Evolutionary conservation across 53 echinoderm and acorn worm species (phyloP), one percentile per base, ranked within the genome.

Genomic region (Paelopatides confundens): DNA sequence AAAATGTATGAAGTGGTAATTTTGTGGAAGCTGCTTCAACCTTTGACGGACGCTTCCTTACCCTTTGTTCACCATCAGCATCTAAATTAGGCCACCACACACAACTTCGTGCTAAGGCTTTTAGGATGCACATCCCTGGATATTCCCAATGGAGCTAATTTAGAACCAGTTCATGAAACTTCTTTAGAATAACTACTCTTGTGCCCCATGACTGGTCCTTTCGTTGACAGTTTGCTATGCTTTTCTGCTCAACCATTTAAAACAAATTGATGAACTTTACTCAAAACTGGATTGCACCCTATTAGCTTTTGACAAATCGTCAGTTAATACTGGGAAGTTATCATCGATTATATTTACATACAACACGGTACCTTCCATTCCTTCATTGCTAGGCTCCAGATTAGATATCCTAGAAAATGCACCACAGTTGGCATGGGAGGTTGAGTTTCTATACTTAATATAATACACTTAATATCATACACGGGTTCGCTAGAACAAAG

Each of bases 21-120:
- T 71, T 87, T 31, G 88, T 39, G 30, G 86, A 89, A 30, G 28
- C 81, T 35, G 88, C 85, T 85, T 77, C 83, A 29, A 66, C 31
- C 58, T 62, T 35, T 58, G 83, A 66, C 3, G 67, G 33, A 71
- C 91, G 88, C 48, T 81, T 31, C 40, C 69, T 88, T 13, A 88
- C 94, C 71, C 70, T 54, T 28, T 26, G 6, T 76, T 88, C 90
- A 10, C 76, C 81, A 43, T 88, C 79, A 70, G 62, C 48, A 52
- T 92, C 92, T 35, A 92, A 65, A 0, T 65, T 79, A n/a, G 85
- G 92, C 89, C 89, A 89, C 67, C 86, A 89, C 35, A 92, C 85
- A 76, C 39, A 86, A 66, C 89, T 53, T 33, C 88, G 66, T 32
- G 85, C 92, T 18, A 88, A 28, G 13, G 85, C 66, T 54, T 92